Evolutionary conservation across 2,888 invertebrate genomes (phyloP).

Genomic region (Magallana nippona): DNA sequence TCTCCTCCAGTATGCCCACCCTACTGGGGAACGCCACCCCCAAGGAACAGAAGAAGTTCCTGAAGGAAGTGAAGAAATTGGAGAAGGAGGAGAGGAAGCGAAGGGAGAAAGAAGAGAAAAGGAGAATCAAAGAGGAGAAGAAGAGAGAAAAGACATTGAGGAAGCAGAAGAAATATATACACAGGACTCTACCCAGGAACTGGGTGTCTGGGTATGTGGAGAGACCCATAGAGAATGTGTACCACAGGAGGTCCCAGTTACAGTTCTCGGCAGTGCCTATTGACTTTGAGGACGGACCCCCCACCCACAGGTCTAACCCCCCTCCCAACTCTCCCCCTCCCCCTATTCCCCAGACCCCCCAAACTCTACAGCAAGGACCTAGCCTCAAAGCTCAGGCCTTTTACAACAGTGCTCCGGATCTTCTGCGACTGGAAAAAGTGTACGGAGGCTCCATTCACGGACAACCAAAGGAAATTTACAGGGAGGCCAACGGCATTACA

Average conservation of each 20-base stretch:
- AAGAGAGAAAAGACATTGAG: slow-evolving; percentile 58
- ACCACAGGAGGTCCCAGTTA: slow-evolving; percentile 60
- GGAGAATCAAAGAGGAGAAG: slow-evolving; percentile 69
- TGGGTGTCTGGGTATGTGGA: slow-evolving; percentile 61
- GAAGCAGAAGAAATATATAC: slow-evolving; percentile 65
- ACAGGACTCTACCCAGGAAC: slow-evolving; percentile 66
- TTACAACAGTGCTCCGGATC: slow-evolving; percentile 70
- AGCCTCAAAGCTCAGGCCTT: slow-evolving; percentile 58
- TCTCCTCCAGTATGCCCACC: slow-evolving; percentile 72
- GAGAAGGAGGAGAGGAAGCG: slow-evolving; percentile 70
- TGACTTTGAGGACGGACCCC: slow-evolving; percentile 66
- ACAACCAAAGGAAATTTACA: slow-evolving; percentile 45
- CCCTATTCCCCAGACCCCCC: slow-evolving; percentile 53
- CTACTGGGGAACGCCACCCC: slow-evolving; percentile 60
- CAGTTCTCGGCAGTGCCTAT: slow-evolving; percentile 68
- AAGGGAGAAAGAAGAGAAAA: slow-evolving; percentile 67
- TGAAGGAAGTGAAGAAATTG: slow-evolving; percentile 68
- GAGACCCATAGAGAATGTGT: slow-evolving; percentile 65
- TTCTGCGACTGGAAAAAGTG: slow-evolving; percentile 68
- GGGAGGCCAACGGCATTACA: slow-evolving; percentile 35
- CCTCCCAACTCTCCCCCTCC: slow-evolving; percentile 50
- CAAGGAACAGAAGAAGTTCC: slow-evolving; percentile 67
- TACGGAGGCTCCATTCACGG: slow-evolving; percentile 67
- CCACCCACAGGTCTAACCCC: slow-evolving; percentile 36
- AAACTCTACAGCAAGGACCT: slow-evolving; percentile 59